Base-by-base conservation (phyloP, 2,888 invertebrate species). In the Plebejus melissa region DNA sequence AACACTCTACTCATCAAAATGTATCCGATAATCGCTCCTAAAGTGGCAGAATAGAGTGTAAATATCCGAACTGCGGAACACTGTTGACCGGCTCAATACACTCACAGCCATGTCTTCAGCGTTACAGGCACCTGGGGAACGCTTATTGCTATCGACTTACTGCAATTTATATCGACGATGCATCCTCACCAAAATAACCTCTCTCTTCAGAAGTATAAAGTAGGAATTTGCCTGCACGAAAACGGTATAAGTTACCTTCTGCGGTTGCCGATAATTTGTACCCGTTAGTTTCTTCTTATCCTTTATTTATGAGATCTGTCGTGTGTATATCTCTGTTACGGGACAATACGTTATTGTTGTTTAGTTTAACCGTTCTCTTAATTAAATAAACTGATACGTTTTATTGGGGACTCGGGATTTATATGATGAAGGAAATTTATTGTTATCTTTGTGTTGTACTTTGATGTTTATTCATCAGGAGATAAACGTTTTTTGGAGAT, bases 61-160 rank as follows among this genome's bases (percentile, higher is more conserved):
- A 70, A 70, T 69, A 69, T 69, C 70, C 32, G 32, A 65, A 65
- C 70, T 54, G 65, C 13, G 32, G 65, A 32, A 65, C 65, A 65
- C 32, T 54, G 71, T 71, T 71, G 72, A 72, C 72, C 72, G 22
- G 32, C 72, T 72, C 72, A 54, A 72, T 72, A 57, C 58, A 71
- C 70, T 70, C 57, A 57, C 75, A 22, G 58, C 70, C 38, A 75
- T 70, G 75, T 75, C 75, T 75, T 70, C 58, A 58, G 50, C 28
- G 58, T 75, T 75, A 75, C 70, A 28, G 38, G 38, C 75, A 75
- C 75, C 75, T 75, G 75, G 70, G 75, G 75, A 75, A 16, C 58
- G 71, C 57, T 75, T 75, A 75, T 71, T 75, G 71, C 75, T 71
- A 75, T 75, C 75, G 75, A 71, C 75, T 75, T 75, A 57, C 69